These are phyloP conservation scores for Protonibea diacanthus DNA, from an alignment of 2,797 vertebrate species.

Conservation along the genomic window DNA sequence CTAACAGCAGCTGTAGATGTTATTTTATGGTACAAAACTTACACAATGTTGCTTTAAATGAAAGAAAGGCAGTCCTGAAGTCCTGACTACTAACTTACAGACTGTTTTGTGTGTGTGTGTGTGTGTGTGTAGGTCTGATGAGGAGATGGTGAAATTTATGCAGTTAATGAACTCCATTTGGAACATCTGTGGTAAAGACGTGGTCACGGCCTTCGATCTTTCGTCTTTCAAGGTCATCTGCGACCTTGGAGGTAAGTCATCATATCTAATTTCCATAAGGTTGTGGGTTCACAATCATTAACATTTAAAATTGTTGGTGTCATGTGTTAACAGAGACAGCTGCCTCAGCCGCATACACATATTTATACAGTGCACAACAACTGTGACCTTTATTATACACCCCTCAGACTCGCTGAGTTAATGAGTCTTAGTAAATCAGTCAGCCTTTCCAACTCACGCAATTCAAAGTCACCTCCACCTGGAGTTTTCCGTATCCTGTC, in stretches of 20 bases:
- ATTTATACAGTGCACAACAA: slow-evolving; percentile 33
- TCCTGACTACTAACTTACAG: background rate
- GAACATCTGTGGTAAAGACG: slow-evolving; percentile 87
- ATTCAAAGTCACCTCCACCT: slow-evolving; percentile 46
- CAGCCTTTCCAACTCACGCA: slow-evolving; percentile 24
- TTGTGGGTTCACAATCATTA: slow-evolving; percentile 60
- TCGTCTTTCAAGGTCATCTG: slow-evolving; percentile 84
- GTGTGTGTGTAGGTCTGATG: slow-evolving; percentile 86
- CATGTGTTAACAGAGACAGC: slow-evolving; percentile 55
- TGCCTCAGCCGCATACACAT: slow-evolving; percentile 28
- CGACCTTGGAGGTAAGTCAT: slow-evolving; percentile 88
- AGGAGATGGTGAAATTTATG: slow-evolving; percentile 90
- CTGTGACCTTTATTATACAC: slow-evolving; percentile 50
- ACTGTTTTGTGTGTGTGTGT: slow-evolving; percentile 25
- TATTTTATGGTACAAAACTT: no score
- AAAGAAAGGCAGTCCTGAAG: background rate
- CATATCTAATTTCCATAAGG: slow-evolving; percentile 59
- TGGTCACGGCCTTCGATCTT: slow-evolving; percentile 87
- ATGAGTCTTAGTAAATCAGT: slow-evolving; percentile 54
- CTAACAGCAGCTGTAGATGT: no score
- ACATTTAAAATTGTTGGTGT: slow-evolving; percentile 62
- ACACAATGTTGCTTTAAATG: background rate
- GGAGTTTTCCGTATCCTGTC: slow-evolving; percentile 20
- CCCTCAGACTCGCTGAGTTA: slow-evolving; percentile 23
- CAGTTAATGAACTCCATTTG: slow-evolving; percentile 89